Evolutionary conservation across 2,113 vertebrate species (phyloP), one percentile per base, ranked within the genome.

Genomic region (Ameiurus melas): DNA sequence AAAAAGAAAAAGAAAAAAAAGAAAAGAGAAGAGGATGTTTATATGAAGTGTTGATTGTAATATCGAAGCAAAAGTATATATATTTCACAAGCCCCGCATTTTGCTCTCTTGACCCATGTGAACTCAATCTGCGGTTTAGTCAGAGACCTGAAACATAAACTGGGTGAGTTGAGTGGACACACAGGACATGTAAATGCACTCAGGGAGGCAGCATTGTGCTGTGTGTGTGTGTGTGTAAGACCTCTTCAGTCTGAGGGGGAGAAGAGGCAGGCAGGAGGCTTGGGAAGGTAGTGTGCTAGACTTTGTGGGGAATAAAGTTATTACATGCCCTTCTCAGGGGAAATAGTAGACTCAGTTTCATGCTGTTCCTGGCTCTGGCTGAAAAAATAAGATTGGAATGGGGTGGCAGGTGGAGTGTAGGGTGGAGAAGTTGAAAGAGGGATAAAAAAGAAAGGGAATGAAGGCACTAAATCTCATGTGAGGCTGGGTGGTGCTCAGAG

Each of bases 391-490:
- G 78, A 64, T 12, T 20, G 39, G 89, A 60, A 68, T 25, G 25
- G 12, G 51, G 79, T 60, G 33, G 80, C 55, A 82, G 55, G 66
- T 75, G 36, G 90, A 88, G 89, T 82, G 87, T 58, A 88, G 86
- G 68, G 79, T 85, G 78, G 17, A 53, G 88, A 79, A 85, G 90
- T 47, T 68, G 43, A 6, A 81, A 81, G 83, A 53, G 1, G 10
- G 47, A 39, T 30, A 75, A 53, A 85, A 71, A 4, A 14, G 51
- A 36, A 55, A 36, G 55, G 62, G 71, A n/a, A 25, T 70, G 8
- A 68, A 88, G 87, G 3, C 60, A 91, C 95, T 97, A 99, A 95
- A 99, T 97, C 91, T 99, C 98, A 78, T 97, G 97, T 92, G 96
- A 94, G 17, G 95, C 94, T 2, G 96, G 95, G 86, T 97, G 97